Base-by-base conservation (phyloP, 2,888 invertebrate species). In the Proisotoma minuta region DNA sequence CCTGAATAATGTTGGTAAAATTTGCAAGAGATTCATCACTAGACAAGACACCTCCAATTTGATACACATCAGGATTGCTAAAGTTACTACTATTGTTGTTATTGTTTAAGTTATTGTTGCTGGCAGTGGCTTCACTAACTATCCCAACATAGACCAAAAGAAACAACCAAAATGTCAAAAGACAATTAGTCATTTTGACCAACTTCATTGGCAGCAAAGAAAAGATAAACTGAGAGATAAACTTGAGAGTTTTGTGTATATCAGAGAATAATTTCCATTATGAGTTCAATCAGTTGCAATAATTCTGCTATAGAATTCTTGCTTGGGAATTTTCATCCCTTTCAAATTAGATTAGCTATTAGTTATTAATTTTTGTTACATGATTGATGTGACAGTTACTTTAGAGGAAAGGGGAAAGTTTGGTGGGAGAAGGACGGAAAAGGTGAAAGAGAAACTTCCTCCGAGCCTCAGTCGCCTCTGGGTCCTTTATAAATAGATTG, bases 11-110 rank as follows among this genome's bases (percentile, higher is more conserved):
- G 18, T 34, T 24, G 1, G 49, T 49, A 26, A 58, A 48, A 29
- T 62, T 40, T 29, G 54, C 49, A 27, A 34, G 28, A 24, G 48
- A 56, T n/a, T 53, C 52, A 72, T 87, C 87, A 78, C 87, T 88
- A 65, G 91, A 91, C 23, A 95, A 83, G 1, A 95, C 93, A n/a
- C 93, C 94, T 22, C 94, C 94, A 64, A 95, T 91, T 76, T 91
- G 91, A 78, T 88, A 93, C 72, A 84, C 84, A 15, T 83, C 83
- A 24, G 86, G 87, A 34, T 67, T 63, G 34, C 57, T 63, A 48
- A 57, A 43, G 59, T 64, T 62, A 57, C 57, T 58, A 29, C 57
- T 57, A 29, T 48, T 58, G 62, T 57, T n/a, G 18, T 51, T 26
- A 24, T 53, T 52, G 28, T 51, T 40, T 54, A 54, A 43, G 39